A percentile compares a stretch with the other conserved stretches of the same genome.
Conservation (phyloP, 2,888 invertebrate genomes). For the Drosophila cognata region DNA sequence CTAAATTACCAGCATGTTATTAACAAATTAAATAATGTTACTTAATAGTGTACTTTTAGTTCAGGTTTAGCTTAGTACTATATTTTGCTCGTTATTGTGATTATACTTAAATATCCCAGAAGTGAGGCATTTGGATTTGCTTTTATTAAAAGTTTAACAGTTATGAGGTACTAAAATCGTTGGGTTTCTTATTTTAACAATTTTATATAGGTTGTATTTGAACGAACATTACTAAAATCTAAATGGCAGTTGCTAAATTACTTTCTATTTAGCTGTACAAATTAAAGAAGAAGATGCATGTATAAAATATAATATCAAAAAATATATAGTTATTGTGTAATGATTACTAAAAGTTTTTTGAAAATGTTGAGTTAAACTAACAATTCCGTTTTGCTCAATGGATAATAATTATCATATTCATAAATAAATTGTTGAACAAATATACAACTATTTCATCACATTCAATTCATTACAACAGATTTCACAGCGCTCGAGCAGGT, state of each 20-base stretch:
- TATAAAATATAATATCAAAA: not conserved
- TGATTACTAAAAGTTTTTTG: not conserved
- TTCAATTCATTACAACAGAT: constrained; percentile 77
- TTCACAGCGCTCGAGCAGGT: constrained; percentile 74
- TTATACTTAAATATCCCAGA: not conserved
- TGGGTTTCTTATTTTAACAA: constrained; percentile 29
- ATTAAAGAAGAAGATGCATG: no score
- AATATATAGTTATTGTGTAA: not conserved
- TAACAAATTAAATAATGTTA: not conserved
- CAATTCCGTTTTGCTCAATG: not conserved
- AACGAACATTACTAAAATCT: not conserved
- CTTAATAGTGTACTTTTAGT: not conserved
- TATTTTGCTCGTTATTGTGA: not conserved
- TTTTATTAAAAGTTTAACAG: not conserved
- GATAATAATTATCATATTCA: not conserved
- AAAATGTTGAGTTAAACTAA: not conserved
- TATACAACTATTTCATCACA: constrained; percentile 58
- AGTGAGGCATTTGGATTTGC: not conserved
- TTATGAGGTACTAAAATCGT: constrained; percentile 29
- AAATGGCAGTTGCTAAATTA: constrained; percentile 18
- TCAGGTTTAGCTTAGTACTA: not conserved
- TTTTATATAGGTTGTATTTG: constrained; percentile 1
- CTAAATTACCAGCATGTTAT: not conserved
- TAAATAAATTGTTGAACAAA: not conserved
- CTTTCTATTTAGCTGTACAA: not conserved